phyloP scores from a whole-genome alignment of 2,888 invertebrate species.

The Acronicta alni region DNA sequence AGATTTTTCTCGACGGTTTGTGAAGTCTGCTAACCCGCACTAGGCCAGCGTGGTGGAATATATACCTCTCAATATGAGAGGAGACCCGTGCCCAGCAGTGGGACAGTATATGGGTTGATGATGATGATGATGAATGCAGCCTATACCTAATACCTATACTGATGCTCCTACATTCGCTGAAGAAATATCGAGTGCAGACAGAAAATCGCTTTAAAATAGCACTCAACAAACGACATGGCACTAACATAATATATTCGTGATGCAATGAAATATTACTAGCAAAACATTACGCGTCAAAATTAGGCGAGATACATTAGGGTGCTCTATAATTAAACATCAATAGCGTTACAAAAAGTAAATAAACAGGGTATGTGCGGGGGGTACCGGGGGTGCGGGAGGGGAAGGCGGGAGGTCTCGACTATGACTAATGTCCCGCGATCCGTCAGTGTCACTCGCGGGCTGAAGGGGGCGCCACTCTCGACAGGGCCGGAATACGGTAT shows the following conservation, averaged over 20 bases:
- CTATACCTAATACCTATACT: not conserved
- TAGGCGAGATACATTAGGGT: constrained; percentile 81
- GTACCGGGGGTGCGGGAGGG: constrained; percentile 83
- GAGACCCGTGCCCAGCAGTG: too few relatives aligned
- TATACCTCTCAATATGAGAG: too few relatives aligned
- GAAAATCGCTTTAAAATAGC: constrained; percentile 53
- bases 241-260: constrained; percentile 61
- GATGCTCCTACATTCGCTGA: constrained; percentile 19
- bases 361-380: constrained; percentile 85
- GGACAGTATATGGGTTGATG: too few relatives aligned
- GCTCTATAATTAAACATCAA: constrained; percentile 89
- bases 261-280: constrained; percentile 77
- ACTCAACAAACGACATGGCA: constrained; percentile 53
- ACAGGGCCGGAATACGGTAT: constrained; percentile 84
- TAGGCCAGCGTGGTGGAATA: too few relatives aligned
- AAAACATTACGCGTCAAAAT: constrained; percentile 83
- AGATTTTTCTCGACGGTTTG: too few relatives aligned
- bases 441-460: constrained; percentile 91
- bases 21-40: too few relatives aligned
- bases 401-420: constrained; percentile 85
- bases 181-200: constrained; percentile 54
- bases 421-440: constrained; percentile 92
- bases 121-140: too few relatives aligned
- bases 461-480: constrained; percentile 81
- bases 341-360: constrained; percentile 89